Base-by-base conservation (phyloP, 2,797 vertebrate species). In the Danio tinwini region DNA sequence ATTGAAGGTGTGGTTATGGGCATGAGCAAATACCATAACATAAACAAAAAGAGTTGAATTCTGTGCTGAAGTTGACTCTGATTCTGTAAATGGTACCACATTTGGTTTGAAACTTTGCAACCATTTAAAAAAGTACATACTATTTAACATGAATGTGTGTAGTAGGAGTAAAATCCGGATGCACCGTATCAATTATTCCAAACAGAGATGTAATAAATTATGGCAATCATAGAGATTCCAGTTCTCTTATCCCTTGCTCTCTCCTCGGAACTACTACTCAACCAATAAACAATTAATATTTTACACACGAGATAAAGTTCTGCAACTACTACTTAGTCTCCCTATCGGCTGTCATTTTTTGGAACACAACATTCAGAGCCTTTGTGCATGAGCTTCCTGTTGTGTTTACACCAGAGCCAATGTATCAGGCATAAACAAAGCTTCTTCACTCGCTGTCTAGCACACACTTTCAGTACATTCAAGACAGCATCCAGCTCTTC, bases 351-450 rank as follows among this genome's bases (percentile, higher is more conserved):
- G 47, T 68, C 65, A n/a, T 68, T 50, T n/a, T 68, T 29, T 29
- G 21, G 14, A 10, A 50, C 4, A 5, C 21, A 58, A 17, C 11
- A n/a, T 55, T 21, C 0, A 70, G 49, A n/a, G 29, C 49, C 49
- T 53, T 42, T 40, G 45, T 49, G 19, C 8, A 9, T 50, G 45
- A 16, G 45, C 2, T 49, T 13, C 39, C 11, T 13, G 58, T 13
- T 59, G 29, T 29, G 29, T 29, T 37, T 21, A 58, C 56, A 13
- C 19, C 56, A 37, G 6, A 37, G 58, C 37, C 7, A 50, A n/a
- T 10, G 13, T 9, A 39, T 67, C 19, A 49, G 44, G 19, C 64
- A 67, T 47, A 21, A 67, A 67, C 64, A 67, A 49, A 67, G 61
- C 9, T n/a, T n/a, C 61, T 42, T 40, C 59, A 40, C 37, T 40